Conservation (phyloP, 2,113 vertebrate genomes). For the Picathartes gymnocephalus region DNA sequence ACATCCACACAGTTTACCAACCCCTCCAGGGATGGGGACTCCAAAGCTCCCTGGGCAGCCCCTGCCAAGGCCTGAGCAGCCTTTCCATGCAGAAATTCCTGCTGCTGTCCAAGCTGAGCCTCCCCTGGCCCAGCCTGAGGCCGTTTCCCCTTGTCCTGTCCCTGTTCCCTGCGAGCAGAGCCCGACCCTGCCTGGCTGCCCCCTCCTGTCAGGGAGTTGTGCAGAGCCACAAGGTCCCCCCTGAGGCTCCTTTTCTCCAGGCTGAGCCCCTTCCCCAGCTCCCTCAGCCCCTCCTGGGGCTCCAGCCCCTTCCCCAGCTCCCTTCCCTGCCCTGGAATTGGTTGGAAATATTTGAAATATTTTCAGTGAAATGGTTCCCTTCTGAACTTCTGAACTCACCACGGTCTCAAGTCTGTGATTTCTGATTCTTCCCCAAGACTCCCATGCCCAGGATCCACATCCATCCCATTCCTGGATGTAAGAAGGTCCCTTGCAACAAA, state of each 20-base stretch:
- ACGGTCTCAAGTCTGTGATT: background rate
- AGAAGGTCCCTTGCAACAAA: background rate
- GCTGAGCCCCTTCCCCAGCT: background rate
- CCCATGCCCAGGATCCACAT: background rate
- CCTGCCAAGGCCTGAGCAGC: background rate
- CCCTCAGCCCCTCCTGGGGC: background rate
- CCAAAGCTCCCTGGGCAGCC: background rate
- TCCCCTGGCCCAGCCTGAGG: background rate
- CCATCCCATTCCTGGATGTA: no score
- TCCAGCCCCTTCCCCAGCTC: background rate
- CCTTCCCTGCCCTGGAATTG: rapidly evolving
- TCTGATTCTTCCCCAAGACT: background rate
- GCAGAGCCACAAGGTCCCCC: background rate
- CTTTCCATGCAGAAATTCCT: background rate
- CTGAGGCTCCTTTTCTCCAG: background rate
- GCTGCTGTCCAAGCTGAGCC: background rate
- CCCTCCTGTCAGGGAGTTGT: background rate
- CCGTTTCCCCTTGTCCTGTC: background rate
- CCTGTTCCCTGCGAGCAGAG: background rate
- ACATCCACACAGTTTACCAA: background rate
- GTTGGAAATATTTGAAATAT: background rate
- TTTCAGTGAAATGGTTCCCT: background rate
- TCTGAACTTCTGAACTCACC: background rate
- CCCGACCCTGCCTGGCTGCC: background rate
- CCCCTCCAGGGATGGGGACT: background rate